Evolutionary conservation across 2,888 invertebrate species (phyloP).

Genomic region (Spatulosminthurus flaviceps): DNA sequence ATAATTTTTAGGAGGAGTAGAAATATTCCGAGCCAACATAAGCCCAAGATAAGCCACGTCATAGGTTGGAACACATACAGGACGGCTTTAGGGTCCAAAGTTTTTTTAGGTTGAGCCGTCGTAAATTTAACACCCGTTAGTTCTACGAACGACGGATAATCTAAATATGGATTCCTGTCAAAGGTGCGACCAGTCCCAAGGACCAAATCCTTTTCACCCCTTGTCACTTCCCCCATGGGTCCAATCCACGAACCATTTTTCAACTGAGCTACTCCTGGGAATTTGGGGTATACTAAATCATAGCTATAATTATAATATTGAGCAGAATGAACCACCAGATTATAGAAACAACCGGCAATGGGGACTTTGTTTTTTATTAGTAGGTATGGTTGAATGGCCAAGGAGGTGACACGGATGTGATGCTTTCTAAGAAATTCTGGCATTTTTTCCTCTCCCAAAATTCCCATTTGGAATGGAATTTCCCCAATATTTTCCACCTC

Average conservation of each 20-base stretch:
- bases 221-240: neutral
- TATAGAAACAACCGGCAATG: neutral
- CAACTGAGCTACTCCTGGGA: constrained; percentile 6
- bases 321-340: neutral
- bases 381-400: neutral
- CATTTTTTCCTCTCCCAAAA: neutral
- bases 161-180: constrained; percentile 13
- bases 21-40: neutral
- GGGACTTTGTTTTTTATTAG: neutral
- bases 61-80: neutral
- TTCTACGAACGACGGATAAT: neutral
- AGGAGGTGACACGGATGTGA: neutral
- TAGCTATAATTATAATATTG: neutral
- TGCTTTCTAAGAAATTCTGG: neutral
- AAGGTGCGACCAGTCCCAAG: neutral
- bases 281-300: neutral
- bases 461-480: too few species aligned
- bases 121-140: constrained; percentile 18
- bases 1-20: neutral
- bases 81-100: neutral
- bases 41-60: neutral
- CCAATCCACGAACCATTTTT: constrained; percentile 27
- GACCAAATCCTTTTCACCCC: constrained; percentile 23
- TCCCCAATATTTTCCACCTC: too few species aligned
- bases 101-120: neutral